phyloP scores from a whole-genome alignment of 2,888 invertebrate genomes.

The Lydus trimaculatus region DNA sequence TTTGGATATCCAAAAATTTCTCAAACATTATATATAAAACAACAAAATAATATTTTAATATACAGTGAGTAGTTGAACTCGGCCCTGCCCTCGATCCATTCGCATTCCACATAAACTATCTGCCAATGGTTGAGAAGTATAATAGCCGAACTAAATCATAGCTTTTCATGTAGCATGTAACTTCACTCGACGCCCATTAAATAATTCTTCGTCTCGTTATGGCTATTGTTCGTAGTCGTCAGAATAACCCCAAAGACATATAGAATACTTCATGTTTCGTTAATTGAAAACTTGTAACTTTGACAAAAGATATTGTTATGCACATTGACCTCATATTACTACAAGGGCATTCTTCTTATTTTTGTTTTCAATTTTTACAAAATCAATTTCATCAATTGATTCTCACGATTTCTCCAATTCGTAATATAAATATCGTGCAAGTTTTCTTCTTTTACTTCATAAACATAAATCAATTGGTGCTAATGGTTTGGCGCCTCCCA shows the following conservation, averaged over 20 bases:
- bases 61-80: background rate
- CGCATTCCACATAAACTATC: constrained; percentile 23
- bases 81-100: constrained; percentile 2
- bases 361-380: background rate
- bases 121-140: constrained; percentile 19
- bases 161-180: constrained; percentile 25
- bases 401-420: background rate
- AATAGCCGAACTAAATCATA: constrained; percentile 27
- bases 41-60: no score
- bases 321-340: background rate
- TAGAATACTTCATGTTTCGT: background rate
- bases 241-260: background rate
- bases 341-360: background rate
- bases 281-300: background rate
- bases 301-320: background rate
- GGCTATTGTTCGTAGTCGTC: background rate
- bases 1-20: no score
- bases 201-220: constrained; percentile 26
- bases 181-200: constrained; percentile 23
- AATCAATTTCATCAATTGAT: background rate
- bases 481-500: constrained; percentile 51
- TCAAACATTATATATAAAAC: no score
- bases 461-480: constrained; percentile 47
- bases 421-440: background rate
- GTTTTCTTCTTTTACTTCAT: constrained; percentile 7